Conservation (phyloP, 2,113 vertebrate species). For the Clarias batrachus region DNA sequence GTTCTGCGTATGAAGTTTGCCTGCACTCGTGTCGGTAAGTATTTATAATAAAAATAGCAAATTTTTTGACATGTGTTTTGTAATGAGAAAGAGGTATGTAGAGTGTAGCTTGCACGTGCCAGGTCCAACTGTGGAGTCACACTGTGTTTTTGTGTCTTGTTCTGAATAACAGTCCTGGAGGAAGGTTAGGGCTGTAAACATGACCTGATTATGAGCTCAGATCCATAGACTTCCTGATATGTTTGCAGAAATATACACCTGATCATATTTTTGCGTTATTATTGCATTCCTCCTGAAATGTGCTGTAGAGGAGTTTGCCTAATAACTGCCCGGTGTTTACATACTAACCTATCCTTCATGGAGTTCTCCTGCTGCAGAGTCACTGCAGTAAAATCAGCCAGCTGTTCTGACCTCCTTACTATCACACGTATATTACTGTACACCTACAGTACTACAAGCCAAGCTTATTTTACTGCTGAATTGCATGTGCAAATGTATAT, state of each 20-base stretch:
- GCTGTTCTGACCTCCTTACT: not conserved
- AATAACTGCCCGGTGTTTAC: not conserved
- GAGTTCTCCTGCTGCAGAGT: not conserved
- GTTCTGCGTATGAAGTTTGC: not conserved
- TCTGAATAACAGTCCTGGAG: slow-evolving; percentile 10
- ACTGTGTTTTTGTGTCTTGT: not conserved
- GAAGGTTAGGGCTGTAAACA: not conserved
- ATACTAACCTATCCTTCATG: not conserved
- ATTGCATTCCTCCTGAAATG: not conserved
- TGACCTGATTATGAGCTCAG: not conserved
- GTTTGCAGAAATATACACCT: not conserved
- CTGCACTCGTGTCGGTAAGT: not conserved
- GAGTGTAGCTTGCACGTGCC: not conserved
- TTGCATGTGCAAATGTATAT: too few species aligned
- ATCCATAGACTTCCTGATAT: not conserved
- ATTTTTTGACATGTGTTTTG: not conserved
- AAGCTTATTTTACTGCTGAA: slow-evolving; percentile 20
- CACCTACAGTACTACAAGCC: not conserved
- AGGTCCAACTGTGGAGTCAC: too few species aligned
- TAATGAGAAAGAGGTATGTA: too few species aligned
- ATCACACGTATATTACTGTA: not conserved
- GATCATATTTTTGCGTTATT: not conserved
- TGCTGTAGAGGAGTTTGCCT: not conserved
- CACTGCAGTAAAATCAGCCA: slow-evolving; percentile 8
- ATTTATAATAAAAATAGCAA: not conserved